phyloP scores from a whole-genome alignment of 2,888 invertebrate species.

The Hetaerina titia region DNA sequence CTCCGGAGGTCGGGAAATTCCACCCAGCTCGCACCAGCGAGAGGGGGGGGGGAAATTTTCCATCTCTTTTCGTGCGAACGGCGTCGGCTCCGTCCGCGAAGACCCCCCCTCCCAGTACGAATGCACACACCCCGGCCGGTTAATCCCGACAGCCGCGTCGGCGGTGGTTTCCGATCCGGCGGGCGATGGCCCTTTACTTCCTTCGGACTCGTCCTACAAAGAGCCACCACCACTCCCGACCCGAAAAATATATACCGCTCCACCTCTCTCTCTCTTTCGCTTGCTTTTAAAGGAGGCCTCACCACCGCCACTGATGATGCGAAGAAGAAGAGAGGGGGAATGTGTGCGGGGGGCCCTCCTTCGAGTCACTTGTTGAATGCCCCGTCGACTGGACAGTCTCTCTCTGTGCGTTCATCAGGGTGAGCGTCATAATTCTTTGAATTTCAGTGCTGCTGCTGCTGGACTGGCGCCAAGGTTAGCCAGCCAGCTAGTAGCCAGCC shows the following conservation, averaged over 20 bases:
- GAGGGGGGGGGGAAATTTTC: slow-evolving; percentile 37
- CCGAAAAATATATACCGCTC: background rate
- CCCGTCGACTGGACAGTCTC: slow-evolving; percentile 64
- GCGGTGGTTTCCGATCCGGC: background rate
- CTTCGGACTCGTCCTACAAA: background rate
- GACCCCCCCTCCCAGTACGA: too few relatives aligned
- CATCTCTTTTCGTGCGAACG: background rate
- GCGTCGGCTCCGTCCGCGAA: background rate
- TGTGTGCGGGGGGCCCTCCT: slow-evolving; percentile 29
- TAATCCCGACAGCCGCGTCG: background rate
- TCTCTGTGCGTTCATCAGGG: slow-evolving; percentile 70
- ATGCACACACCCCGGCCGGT: background rate
- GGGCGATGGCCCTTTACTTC: background rate
- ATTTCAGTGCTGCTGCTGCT: slow-evolving; percentile 76
- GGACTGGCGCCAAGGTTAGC: slow-evolving; percentile 77
- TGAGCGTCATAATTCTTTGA: slow-evolving; percentile 77
- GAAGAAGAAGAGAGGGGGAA: background rate
- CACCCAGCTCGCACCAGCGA: background rate
- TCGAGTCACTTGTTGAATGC: slow-evolving; percentile 71
- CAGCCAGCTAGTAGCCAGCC: slow-evolving; percentile 70
- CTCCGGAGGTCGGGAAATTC: slow-evolving; percentile 19
- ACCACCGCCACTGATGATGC: background rate
- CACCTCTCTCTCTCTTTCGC: background rate
- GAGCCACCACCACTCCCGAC: background rate
- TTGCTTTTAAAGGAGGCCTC: background rate